Evolutionary conservation across 2,113 vertebrate species (phyloP), one percentile per base, ranked within the genome.

Genomic region (Tragelaphus buxtoni): DNA sequence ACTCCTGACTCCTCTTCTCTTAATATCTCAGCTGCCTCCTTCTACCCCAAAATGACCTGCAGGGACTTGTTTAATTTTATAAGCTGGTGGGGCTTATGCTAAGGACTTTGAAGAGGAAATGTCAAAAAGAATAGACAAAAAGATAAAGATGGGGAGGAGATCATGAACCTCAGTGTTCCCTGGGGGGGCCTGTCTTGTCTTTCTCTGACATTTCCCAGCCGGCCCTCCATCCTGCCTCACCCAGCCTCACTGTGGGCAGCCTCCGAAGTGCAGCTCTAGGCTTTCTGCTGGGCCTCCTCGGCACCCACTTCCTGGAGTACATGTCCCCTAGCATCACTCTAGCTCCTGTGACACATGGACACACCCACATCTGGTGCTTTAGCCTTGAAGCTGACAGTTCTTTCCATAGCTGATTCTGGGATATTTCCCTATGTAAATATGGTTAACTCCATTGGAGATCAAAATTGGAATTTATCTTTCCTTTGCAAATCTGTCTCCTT

Each of bases 371-470:
- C 77, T 63, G 30, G n/a, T 28, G 18, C 60, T 84, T 24, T 28
- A 76, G 45, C 20, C 55, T 63, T 77, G 60, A 30, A 69, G 82
- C 77, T 90, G 45, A 53, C 28, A 47, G 30, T 74, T 84, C 26
- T 81, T 88, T 89, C 69, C 82, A 89, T 49, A 83, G 61, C 79
- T 56, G 8, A 14, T 84, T 89, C n/a, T 24, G 17, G 26, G 49
- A 17, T 92, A 90, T 85, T 96, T 93, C 90, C 92, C 28, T 72
- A 56, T 51, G 51, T n/a, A 77, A 91, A 95, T 58, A 72, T 63
- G 49, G 69, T 80, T 88, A 94, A 26, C 32, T 95, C 32, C 47
- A 30, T 61, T 1, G 9, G 88, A 94, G 69, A 90, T 83, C n/a
- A 79, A 92, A 94, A 88, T 42, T 56, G 81, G 39, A 76, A 88